Conservation (phyloP, 2,888 invertebrate genomes). For the Mechanitis mazaeus region DNA sequence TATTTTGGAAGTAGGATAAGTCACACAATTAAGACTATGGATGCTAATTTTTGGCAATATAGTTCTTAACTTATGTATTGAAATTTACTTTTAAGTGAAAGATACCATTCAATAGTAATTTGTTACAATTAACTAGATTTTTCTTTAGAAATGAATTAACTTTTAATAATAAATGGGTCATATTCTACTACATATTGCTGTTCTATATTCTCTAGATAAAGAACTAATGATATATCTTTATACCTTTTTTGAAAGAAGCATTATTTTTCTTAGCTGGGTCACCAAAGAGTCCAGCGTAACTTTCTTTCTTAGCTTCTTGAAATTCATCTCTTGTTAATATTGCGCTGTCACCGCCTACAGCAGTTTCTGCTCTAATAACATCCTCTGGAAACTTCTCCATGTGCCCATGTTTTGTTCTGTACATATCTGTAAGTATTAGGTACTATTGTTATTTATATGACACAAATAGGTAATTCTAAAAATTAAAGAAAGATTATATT, state of each 20-base stretch:
- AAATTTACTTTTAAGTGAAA: no score
- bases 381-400: slow-evolving; percentile 90
- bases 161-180: not conserved
- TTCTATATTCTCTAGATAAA: no score
- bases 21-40: no score
- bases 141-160: no score
- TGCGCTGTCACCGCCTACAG: slow-evolving; percentile 82
- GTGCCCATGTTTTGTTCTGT: slow-evolving; percentile 76
- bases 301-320: slow-evolving; percentile 64
- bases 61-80: no score
- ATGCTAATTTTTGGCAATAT: no score
- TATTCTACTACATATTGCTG: not conserved
- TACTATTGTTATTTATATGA: not conserved
- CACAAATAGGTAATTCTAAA: not conserved
- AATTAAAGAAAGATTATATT: no score
- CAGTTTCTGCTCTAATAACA: slow-evolving; percentile 83
- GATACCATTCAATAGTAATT: no score
- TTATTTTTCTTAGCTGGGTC: slow-evolving; percentile 53
- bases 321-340: slow-evolving; percentile 79
- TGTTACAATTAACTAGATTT: no score
- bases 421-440: slow-evolving; percentile 70
- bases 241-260: slow-evolving; percentile 53
- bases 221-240: not conserved
- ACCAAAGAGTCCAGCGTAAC: slow-evolving; percentile 68
- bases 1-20: no score